Evolutionary conservation across 1,140 invertebrate species (phyloP), one percentile per base, ranked within the genome.

Genomic region (Ylistrum balloti): DNA sequence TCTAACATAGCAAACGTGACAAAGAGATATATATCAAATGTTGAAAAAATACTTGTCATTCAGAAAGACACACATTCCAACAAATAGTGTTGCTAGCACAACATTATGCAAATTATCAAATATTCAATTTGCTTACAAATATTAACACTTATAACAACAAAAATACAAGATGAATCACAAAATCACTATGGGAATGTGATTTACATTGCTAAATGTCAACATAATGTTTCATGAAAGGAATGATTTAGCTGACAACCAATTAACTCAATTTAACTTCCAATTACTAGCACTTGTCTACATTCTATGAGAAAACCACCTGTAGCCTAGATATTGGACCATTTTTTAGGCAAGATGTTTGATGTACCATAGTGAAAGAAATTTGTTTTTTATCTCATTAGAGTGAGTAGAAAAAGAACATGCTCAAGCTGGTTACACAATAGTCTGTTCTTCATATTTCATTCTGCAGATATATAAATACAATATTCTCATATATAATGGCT

Each of bases 111-210:
- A 74, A 74, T 74, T 45, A 28, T 74, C 22, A 1, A 74, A 74
- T 1, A 74, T 74, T 74, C 56, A 74, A 74, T 74, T 74, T 28
- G 56, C 56, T 74, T 28, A n/a, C n/a, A 20, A 74, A 74, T 74
- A 28, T n/a, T n/a, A n/a, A n/a, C n/a, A n/a, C n/a, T 28, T 28
- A 74, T 13, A 17, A 45, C 17, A 17, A 45, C 9, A 13, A 45
- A 45, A 74, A 74, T 11, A 74, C 22, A 74, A 74, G 56, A 74
- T 74, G 17, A 3, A n/a, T 74, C 20, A 5, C 5, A 0, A 28
- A n/a, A 74, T 74, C n/a, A 74, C 56, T 11, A 28, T 5, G 56
- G 56, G 56, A 74, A 74, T 74, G 56, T 74, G 56, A 74, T 74
- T 28, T 5, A 28, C 56, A 11, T 74, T 74, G 56, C 28, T 7